Conservation (phyloP, 2,797 vertebrate genomes). For the Apogon hyalosoma region DNA sequence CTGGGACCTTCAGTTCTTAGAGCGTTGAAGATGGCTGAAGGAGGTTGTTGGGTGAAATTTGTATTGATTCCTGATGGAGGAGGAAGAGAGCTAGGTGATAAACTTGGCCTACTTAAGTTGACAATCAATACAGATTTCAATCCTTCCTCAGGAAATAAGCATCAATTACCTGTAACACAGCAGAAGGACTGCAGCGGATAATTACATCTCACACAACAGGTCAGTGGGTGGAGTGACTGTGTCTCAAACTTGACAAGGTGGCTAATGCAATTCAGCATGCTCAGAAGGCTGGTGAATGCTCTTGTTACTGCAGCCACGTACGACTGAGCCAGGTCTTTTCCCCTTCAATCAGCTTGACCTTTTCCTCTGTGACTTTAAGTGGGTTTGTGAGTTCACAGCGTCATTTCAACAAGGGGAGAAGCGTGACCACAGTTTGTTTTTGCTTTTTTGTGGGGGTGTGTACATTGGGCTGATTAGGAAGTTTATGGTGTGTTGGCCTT, state of each 20-base stretch:
- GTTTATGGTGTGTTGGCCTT: constrained; percentile 58
- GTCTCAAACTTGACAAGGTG: constrained; percentile 69
- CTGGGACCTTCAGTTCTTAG: constrained; percentile 78
- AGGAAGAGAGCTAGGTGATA: constrained; percentile 86
- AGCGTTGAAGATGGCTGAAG: constrained; percentile 63
- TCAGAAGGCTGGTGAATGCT: constrained; percentile 51
- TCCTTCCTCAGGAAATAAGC: constrained; percentile 87
- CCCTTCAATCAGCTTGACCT: constrained; percentile 74
- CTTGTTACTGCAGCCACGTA: constrained; percentile 56
- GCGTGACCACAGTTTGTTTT: constrained; percentile 16
- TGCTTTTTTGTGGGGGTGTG: constrained; percentile 7
- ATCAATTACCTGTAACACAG: constrained; percentile 82
- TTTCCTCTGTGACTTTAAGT: constrained; percentile 71
- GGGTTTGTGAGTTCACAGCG: constrained; percentile 49
- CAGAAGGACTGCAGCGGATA: constrained; percentile 79
- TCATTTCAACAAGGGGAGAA: constrained; percentile 16
- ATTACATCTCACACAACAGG: constrained; percentile 84
- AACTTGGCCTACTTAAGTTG: constrained; percentile 90
- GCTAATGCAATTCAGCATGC: constrained; percentile 69
- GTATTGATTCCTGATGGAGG: constrained; percentile 88
- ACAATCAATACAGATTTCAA: constrained; percentile 91
- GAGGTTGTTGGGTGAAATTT: constrained; percentile 84
- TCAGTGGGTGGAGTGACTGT: constrained; percentile 70
- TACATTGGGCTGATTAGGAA: constrained; percentile 42
- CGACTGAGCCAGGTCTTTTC: constrained; percentile 47